phyloP scores from a whole-genome alignment of 2,797 vertebrate genomes.

The Pseudopleuronectes americanus region DNA sequence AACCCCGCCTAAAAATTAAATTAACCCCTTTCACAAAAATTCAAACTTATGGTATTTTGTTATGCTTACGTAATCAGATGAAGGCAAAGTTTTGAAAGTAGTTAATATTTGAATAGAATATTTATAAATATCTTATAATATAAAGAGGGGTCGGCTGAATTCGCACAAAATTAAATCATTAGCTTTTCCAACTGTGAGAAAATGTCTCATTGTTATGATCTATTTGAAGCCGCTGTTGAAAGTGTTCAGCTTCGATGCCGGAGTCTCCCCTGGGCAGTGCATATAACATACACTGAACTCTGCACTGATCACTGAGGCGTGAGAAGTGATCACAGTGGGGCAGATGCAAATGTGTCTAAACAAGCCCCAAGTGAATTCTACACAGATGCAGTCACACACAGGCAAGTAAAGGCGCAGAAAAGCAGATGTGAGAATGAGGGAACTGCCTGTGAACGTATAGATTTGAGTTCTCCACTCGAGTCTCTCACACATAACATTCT shows the following conservation, averaged over 20 bases:
- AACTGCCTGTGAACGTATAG: background rate
- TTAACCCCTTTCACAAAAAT: constrained; percentile 1
- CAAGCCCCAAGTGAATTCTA: constrained; percentile 32
- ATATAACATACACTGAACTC: constrained; percentile 35
- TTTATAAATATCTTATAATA: background rate
- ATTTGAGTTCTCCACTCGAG: constrained; percentile 1
- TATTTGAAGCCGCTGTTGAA: constrained; percentile 8
- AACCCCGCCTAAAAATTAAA: constrained; percentile 49
- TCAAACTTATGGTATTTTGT: constrained; percentile 10
- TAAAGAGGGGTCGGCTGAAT: background rate
- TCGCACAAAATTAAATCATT: background rate
- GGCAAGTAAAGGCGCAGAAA: background rate
- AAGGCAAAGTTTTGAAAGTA: background rate
- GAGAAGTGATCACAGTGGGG: constrained; percentile 22
- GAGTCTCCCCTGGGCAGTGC: constrained; percentile 26
- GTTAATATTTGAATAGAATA: background rate
- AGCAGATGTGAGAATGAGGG: background rate
- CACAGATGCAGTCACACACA: background rate
- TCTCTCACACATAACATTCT: constrained; percentile 1
- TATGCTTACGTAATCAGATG: constrained; percentile 11
- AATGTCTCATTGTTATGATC: background rate
- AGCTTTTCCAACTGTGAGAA: background rate
- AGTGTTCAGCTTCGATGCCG: constrained; percentile 15
- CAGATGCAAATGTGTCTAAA: constrained; percentile 50
- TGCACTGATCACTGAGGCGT: constrained; percentile 41